phyloP scores from a whole-genome alignment of 2,797 vertebrate species.

The Crotalus adamanteus region DNA sequence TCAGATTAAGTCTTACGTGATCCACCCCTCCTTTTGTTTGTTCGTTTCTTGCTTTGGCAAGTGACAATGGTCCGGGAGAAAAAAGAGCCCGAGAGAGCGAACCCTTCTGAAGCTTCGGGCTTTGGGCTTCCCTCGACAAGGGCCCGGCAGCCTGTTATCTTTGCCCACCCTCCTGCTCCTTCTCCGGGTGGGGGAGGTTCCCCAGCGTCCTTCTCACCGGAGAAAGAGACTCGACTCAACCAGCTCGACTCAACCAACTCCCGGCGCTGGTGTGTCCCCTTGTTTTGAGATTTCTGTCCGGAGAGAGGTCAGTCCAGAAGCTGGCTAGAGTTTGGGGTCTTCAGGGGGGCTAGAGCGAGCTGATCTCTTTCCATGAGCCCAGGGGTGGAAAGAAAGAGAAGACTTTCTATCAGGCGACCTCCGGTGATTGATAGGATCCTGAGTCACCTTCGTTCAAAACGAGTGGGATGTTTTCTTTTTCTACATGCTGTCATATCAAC shows the following conservation, averaged over 20 bases:
- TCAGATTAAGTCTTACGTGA: not conserved
- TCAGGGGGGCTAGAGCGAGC: not conserved
- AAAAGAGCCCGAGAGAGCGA: not conserved
- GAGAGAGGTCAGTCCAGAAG: not conserved
- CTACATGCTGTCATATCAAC: not conserved
- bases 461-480: not conserved
- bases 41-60: not conserved
- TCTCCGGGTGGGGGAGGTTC: not conserved
- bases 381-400: not conserved
- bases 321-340: not conserved
- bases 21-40: not conserved
- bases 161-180: not conserved
- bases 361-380: not conserved
- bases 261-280: not conserved
- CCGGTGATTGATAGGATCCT: not conserved
- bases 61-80: not conserved
- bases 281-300: not conserved
- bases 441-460: not conserved
- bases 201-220: too few species aligned
- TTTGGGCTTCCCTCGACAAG: not conserved
- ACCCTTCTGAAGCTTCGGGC: too few species aligned
- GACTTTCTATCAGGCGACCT: not conserved
- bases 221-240: not conserved
- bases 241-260: not conserved
- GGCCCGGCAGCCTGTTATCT: not conserved